phyloP scores from a whole-genome alignment of 2,888 invertebrate genomes.

The Platerodrilus igneus region DNA sequence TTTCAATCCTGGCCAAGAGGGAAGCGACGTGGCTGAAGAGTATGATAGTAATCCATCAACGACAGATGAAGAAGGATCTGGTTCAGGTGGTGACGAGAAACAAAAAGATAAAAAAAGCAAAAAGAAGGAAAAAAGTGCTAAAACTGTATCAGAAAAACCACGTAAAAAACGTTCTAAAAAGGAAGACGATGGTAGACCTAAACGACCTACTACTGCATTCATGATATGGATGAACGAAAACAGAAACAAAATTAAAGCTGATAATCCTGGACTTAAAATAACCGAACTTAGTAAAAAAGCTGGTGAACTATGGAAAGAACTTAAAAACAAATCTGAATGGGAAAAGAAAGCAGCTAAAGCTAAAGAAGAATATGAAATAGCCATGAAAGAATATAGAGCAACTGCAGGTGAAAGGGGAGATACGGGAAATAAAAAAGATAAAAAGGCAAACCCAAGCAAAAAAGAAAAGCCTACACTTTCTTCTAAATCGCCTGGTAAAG shows the following conservation, averaged over 20 bases:
- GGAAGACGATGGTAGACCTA: slow-evolving; percentile 84
- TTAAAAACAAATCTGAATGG: slow-evolving; percentile 87
- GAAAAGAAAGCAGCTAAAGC: slow-evolving; percentile 79
- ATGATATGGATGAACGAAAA: slow-evolving; percentile 92
- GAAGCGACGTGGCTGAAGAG: slow-evolving; percentile 81
- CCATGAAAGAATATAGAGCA: slow-evolving; percentile 90
- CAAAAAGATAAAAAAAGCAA: slow-evolving; percentile 54
- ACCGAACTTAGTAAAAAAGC: slow-evolving; percentile 92
- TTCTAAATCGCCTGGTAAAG: slow-evolving; percentile 45
- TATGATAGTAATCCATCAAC: slow-evolving; percentile 43
- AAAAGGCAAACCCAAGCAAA: slow-evolving; percentile 40
- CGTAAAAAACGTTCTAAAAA: slow-evolving; percentile 66
- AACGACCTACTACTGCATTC: slow-evolving; percentile 84
- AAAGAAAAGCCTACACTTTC: slow-evolving; percentile 40
- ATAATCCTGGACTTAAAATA: slow-evolving; percentile 86
- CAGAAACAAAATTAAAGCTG: slow-evolving; percentile 77
- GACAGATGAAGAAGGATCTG: slow-evolving; percentile 36
- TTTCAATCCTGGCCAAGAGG: slow-evolving; percentile 79
- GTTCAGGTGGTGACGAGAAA: no score
- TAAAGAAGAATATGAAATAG: slow-evolving; percentile 80
- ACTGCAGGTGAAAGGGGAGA: no score
- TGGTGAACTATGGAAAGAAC: slow-evolving; percentile 89
- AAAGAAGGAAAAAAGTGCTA: slow-evolving; percentile 54
- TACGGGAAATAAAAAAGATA: slow-evolving; percentile 48
- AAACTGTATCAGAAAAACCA: slow-evolving; percentile 65